These are phyloP conservation scores for Bubo scandiacus DNA, from an alignment of 2,113 vertebrate genomes.

Conservation along the genomic window DNA sequence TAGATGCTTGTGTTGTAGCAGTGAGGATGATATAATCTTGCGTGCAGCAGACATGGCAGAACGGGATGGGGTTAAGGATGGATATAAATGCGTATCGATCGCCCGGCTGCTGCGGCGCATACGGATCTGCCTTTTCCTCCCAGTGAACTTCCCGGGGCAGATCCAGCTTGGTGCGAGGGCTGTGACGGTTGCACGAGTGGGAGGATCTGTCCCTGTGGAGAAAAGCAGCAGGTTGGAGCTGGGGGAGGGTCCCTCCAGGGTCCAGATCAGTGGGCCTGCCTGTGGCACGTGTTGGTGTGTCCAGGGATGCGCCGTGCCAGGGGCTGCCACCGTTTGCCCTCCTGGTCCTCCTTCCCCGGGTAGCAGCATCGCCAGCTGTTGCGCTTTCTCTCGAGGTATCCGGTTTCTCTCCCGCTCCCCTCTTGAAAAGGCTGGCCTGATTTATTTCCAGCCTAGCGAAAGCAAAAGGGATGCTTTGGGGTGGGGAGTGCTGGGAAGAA, in stretches of 20 bases:
- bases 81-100: background rate
- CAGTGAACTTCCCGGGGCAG: background rate
- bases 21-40: background rate
- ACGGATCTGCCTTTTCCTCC: background rate
- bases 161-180: background rate
- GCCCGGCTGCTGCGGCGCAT: background rate
- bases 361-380: background rate
- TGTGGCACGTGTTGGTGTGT: rapidly evolving
- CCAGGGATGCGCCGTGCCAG: background rate
- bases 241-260: background rate
- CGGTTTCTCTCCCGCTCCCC: background rate
- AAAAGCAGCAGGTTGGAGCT: background rate
- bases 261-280: background rate
- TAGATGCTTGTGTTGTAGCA: background rate
- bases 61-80: background rate
- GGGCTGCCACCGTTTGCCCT: background rate
- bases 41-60: background rate
- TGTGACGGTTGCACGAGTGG: background rate
- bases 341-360: background rate
- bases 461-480: background rate
- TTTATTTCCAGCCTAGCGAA: background rate
- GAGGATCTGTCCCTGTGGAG: background rate
- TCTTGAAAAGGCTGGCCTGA: background rate
- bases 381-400: background rate
- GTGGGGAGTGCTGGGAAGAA: background rate